Conservation (phyloP, 35 echinoderm and acorn worm genomes). For the Chiridota heheva region DNA sequence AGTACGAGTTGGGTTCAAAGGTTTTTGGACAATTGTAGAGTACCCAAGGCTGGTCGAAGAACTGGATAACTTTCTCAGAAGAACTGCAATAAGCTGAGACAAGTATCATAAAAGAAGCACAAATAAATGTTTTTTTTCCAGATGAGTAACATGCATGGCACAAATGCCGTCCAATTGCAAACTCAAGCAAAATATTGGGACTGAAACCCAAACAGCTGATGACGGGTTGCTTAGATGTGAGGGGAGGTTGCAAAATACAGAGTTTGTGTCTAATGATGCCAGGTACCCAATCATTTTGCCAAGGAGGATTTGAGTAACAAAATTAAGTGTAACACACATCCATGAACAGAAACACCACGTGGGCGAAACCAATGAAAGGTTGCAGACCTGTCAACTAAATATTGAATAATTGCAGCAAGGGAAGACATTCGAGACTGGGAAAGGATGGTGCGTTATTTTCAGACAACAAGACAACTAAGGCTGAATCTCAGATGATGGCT, state of each 20-base stretch:
- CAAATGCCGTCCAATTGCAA: not conserved
- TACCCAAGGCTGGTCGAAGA: not conserved
- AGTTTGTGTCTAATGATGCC: not conserved
- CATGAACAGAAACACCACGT: conserved; percentile 23
- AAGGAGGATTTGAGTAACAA: conserved; percentile 33
- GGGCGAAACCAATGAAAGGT: conserved; percentile 33
- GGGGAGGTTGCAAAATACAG: not conserved
- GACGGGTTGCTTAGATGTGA: not conserved
- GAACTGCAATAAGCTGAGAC: not conserved
- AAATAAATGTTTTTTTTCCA: not conserved
- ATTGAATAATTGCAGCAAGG: conserved; percentile 35
- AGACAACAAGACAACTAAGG: not conserved
- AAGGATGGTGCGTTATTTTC: not conserved
- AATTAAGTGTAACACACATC: conserved; percentile 35
- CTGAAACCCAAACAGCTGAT: not conserved
- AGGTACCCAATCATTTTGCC: conserved; percentile 43
- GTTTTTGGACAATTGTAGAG: conserved; percentile 8
- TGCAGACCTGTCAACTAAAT: conserved; percentile 12
- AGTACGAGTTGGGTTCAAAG: conserved; percentile 26
- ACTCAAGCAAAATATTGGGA: conserved; percentile 7
- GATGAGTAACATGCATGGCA: not conserved
- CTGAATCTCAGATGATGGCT: conserved; percentile 21
- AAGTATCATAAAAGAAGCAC: not conserved
- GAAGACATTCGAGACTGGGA: conserved; percentile 50
- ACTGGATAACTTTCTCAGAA: not conserved